Evolutionary conservation across 1,140 invertebrate species (phyloP), one percentile per base, ranked within the genome.

Genomic region (Myzus persicae): DNA sequence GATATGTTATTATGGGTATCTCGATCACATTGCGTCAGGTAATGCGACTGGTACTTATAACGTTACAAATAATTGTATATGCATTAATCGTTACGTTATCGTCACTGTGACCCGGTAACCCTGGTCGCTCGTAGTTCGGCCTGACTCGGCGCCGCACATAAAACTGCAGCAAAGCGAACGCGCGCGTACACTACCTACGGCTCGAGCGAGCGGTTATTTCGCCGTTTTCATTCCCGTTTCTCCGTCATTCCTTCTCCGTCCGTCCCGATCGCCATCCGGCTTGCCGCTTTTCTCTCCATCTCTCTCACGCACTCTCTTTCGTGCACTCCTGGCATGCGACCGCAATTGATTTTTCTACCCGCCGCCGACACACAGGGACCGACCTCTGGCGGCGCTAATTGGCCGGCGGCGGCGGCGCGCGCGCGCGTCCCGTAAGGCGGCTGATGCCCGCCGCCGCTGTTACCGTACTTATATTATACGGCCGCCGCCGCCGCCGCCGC

Each of bases 381-480:
- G 90, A 91, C 90, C 90, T 91, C 90, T 91, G 67, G 90, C 44
- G 90, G 90, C 90, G n/a, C 20, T 76, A n/a, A 46, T 82, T 82
- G 90, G 26, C 42, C 90, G 44, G 20, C n/a, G 44, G 42, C 54
- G 59, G 38, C n/a, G n/a, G n/a, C n/a, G n/a, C 90, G 67, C 42
- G 67, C 89, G 89, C 89, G 89, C 38, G 26, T 8, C 31, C 36
- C 44, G 81, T 22, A 85, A 40, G 81, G 81, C 7, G 38, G 8
- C 81, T 7, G 22, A 24, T 42, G 82, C 81, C 40, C 40, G 40
- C 40, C 4, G 36, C 67, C 18, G 67, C 59, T 67, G 6, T 31
- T 67, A 2, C 48, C 18, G 0, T 22, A 22, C 48, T 51, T 51
- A 48, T 48, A 4, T 22, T 51, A 6, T 51, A 51, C 20, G 48